A percentile compares a stretch with the other conserved stretches of the same genome.
Evolutionary conservation across 2,113 vertebrate genomes (phyloP).

Genomic region (Alligator mississippiensis): DNA sequence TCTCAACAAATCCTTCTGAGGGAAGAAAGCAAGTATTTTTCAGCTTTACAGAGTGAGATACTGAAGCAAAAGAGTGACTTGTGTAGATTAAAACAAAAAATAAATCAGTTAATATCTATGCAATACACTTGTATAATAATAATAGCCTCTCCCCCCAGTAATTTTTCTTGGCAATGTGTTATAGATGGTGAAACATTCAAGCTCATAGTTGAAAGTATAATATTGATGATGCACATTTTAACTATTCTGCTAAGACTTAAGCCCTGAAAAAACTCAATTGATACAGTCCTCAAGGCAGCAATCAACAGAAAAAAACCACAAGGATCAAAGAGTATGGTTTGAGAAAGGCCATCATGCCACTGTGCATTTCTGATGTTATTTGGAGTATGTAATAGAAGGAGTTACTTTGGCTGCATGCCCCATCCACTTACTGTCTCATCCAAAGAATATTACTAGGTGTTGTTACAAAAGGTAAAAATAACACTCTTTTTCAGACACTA

Average conservation of each 20-base stretch:
- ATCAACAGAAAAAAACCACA: not conserved
- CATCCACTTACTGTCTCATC: not conserved
- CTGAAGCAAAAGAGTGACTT: slow-evolving; percentile 10
- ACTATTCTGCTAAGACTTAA: slow-evolving; percentile 8
- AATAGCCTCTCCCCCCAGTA: not conserved
- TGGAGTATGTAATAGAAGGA: not conserved
- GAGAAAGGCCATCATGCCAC: slow-evolving; percentile 12
- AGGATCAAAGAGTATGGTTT: slow-evolving; percentile 10
- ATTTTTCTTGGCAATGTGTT: not conserved
- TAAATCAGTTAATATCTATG: not conserved
- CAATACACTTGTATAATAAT: not conserved
- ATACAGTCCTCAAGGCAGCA: slow-evolving; percentile 18
- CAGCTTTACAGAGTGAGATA: slow-evolving; percentile 54
- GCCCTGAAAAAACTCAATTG: not conserved
- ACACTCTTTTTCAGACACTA: slow-evolving; percentile 22
- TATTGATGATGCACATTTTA: not conserved
- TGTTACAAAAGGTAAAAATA: not conserved
- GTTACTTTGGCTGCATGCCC: slow-evolving; percentile 68
- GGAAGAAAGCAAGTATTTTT: slow-evolving; percentile 38
- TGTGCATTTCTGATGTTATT: not conserved
- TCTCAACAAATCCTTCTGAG: not conserved
- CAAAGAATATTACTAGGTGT: slow-evolving; percentile 26
- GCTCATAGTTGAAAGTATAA: not conserved
- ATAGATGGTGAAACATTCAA: not conserved
- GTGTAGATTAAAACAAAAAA: slow-evolving; percentile 45